A percentile compares a stretch with the other conserved stretches of the same genome.
phyloP scores from a whole-genome alignment of 2,113 vertebrate species.

The Sander vitreus region DNA sequence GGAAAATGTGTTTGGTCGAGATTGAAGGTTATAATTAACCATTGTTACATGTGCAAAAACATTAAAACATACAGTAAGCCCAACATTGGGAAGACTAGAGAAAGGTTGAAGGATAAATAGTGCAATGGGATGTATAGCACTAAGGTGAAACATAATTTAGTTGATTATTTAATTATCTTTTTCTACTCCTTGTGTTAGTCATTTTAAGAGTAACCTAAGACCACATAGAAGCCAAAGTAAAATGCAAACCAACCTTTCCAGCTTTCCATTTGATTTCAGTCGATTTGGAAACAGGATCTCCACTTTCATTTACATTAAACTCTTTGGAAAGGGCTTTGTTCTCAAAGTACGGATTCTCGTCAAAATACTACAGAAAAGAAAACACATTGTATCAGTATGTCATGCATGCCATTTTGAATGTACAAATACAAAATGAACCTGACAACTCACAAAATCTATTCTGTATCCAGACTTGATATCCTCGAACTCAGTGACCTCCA shows the following conservation, averaged over 20 bases:
- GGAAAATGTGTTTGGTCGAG: neutral
- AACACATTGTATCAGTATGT: neutral
- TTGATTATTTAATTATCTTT: neutral
- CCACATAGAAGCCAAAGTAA: neutral
- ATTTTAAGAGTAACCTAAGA: too few relatives aligned
- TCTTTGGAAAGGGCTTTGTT: slow-evolving; percentile 99
- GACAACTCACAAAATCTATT: slow-evolving; percentile 99
- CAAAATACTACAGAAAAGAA: slow-evolving; percentile 89
- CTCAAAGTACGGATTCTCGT: slow-evolving; percentile 99
- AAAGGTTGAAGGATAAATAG: neutral
- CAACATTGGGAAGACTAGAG: neutral
- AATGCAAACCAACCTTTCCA: slow-evolving; percentile 87
- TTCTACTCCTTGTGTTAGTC: neutral
- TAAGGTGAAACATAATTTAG: neutral
- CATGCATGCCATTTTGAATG: neutral
- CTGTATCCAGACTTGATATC: slow-evolving; percentile 99
- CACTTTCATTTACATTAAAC: slow-evolving; percentile 97
- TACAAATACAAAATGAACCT: neutral
- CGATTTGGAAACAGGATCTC: slow-evolving; percentile 97
- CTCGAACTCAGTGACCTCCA: slow-evolving; percentile 99
- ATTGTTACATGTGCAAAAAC: neutral
- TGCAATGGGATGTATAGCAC: neutral
- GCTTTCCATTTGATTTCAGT: slow-evolving; percentile 99
- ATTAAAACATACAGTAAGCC: neutral
- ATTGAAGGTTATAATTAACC: neutral